Percentiles rank a stretch among this genome's conserved stretches.
phyloP scores from a whole-genome alignment of 2,888 invertebrate genomes.

The Oasisia sp. region DNA sequence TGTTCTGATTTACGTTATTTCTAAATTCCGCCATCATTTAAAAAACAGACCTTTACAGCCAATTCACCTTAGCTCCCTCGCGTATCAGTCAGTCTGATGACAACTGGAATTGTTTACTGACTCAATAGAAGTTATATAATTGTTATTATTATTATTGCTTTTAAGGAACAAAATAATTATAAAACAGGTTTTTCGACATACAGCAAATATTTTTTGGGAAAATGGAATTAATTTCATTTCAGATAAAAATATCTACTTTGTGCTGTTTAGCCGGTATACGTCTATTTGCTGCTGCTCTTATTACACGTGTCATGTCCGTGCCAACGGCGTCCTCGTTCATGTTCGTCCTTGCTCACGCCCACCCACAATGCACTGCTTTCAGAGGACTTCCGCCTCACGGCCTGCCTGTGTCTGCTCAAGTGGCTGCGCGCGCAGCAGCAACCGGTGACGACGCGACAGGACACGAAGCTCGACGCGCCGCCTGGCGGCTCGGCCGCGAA shows the following conservation, averaged over 20 bases:
- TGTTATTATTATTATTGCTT: too few relatives aligned
- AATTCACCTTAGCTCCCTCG: too few relatives aligned
- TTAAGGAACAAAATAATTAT: too few relatives aligned
- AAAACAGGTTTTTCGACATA: too few relatives aligned
- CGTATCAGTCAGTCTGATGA: too few relatives aligned
- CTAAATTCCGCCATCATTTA: too few relatives aligned
- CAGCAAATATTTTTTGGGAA: too few relatives aligned
- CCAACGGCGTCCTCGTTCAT: not conserved
- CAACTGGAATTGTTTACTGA: too few relatives aligned
- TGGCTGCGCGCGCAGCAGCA: constrained; percentile 28
- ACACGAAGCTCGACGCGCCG: not conserved
- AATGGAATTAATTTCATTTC: too few relatives aligned
- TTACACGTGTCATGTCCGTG: not conserved
- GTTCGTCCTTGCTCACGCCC: not conserved
- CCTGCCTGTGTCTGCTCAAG: constrained; percentile 42
- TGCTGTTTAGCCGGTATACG: not conserved
- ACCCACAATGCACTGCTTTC: constrained; percentile 19
- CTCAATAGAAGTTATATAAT: too few relatives aligned
- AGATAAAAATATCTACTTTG: not conserved
- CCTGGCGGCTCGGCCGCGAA: not conserved
- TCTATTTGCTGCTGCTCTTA: not conserved
- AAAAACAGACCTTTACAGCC: too few relatives aligned
- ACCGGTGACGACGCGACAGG: not conserved
- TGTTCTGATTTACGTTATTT: too few relatives aligned
- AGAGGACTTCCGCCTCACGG: constrained; percentile 45